Evolutionary conservation across 1,140 invertebrate genomes (phyloP).

Genomic region (Euwallacea fornicatus): DNA sequence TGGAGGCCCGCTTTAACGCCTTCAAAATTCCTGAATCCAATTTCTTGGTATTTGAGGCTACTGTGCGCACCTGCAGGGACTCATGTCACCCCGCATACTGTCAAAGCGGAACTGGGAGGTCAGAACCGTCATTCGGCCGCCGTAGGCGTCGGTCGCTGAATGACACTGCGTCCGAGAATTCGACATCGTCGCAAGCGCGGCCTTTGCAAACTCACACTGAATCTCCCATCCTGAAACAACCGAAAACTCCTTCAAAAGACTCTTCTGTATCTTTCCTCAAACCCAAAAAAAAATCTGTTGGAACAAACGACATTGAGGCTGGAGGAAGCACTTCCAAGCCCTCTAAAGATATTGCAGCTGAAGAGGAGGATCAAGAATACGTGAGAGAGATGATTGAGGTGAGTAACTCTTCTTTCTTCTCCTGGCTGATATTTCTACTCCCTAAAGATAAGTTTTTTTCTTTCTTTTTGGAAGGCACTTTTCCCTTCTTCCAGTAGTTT

Average conservation of each 20-base stretch:
- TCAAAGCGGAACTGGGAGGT: constrained; percentile 57
- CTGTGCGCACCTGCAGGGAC: constrained; percentile 82
- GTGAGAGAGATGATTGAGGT: constrained; percentile 87
- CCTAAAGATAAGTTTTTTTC: no score
- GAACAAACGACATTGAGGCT: not conserved
- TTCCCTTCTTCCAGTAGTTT: not conserved
- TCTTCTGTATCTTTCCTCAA: constrained; percentile 2
- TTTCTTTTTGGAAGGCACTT: not conserved
- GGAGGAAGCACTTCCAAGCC: not conserved
- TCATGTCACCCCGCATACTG: constrained; percentile 89
- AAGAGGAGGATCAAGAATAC: constrained; percentile 68
- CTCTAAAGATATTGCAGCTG: not conserved
- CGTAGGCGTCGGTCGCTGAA: constrained; percentile 62
- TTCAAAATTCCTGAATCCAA: constrained; percentile 95
- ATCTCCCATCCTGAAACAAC: not conserved
- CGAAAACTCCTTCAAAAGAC: not conserved
- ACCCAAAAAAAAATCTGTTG: not conserved
- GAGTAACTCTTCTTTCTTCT: constrained; percentile 20
- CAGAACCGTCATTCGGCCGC: constrained; percentile 67
- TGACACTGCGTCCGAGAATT: constrained; percentile 46
- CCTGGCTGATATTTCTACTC: no score
- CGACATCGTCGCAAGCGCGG: not conserved
- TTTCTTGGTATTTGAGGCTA: constrained; percentile 91
- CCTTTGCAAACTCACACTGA: not conserved
- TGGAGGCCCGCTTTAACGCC: constrained; percentile 90